Conservation (phyloP, 2,113 vertebrate species). For the Phyllopteryx taeniolatus region DNA sequence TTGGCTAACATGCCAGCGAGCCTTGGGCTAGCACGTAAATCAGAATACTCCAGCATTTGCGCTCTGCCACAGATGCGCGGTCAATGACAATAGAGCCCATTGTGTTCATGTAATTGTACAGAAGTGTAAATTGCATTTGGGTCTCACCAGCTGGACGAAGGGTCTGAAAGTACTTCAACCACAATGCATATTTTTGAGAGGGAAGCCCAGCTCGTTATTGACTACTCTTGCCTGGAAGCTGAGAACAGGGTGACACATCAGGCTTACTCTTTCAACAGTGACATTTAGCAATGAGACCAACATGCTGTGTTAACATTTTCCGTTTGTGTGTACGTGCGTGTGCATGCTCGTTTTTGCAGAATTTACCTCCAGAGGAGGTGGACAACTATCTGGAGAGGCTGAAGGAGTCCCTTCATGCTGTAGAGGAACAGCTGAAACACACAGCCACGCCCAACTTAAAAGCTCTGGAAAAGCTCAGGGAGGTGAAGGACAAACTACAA, state of each 20-base stretch:
- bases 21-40: too few relatives aligned
- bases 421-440: slow-evolving; percentile 72
- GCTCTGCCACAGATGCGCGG: too few relatives aligned
- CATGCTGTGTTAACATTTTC: too few relatives aligned
- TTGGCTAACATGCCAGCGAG: too few relatives aligned
- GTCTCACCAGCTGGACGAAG: slow-evolving; percentile 73
- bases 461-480: slow-evolving; percentile 81
- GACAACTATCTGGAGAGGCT: slow-evolving; percentile 66
- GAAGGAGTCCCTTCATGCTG: slow-evolving; percentile 64
- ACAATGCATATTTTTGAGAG: slow-evolving; percentile 78
- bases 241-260: slow-evolving; percentile 73
- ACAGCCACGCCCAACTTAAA: slow-evolving; percentile 84
- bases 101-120: background rate
- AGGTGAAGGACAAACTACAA: slow-evolving; percentile 78
- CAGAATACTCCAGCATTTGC: too few relatives aligned
- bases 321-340: background rate
- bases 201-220: slow-evolving; percentile 79
- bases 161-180: slow-evolving; percentile 68
- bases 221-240: slow-evolving; percentile 77
- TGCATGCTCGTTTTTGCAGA: slow-evolving; percentile 55
- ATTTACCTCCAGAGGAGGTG: slow-evolving; percentile 70
- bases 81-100: too few relatives aligned
- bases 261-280: background rate
- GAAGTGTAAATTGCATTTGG: background rate
- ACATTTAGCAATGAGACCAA: background rate